phyloP scores from a whole-genome alignment of 2,113 vertebrate genomes.

The Etia nguti region DNA sequence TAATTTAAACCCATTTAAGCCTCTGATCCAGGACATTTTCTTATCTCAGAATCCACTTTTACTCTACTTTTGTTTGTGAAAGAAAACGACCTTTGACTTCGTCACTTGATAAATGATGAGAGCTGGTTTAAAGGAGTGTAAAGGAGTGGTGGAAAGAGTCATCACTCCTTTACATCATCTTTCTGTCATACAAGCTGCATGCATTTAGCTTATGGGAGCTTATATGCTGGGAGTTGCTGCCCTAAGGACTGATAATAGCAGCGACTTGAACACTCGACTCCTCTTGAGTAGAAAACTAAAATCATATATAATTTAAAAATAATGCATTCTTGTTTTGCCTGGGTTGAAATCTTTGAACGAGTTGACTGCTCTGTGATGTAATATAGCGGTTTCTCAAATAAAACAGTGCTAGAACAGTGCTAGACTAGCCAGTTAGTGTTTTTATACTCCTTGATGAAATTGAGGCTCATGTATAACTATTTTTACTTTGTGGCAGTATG shows the following conservation, averaged over 20 bases:
- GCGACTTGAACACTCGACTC: background rate
- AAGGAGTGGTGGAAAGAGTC: background rate
- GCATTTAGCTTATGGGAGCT: background rate
- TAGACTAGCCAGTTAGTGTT: background rate
- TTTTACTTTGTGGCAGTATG: background rate
- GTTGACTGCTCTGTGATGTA: background rate
- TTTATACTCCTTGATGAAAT: background rate
- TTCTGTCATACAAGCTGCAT: background rate
- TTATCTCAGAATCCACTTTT: background rate
- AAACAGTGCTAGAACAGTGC: fast-evolving
- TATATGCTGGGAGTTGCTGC: background rate
- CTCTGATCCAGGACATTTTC: background rate
- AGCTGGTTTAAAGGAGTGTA: background rate
- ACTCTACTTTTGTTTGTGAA: background rate
- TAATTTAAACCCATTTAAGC: background rate
- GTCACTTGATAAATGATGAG: background rate
- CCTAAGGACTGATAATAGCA: background rate
- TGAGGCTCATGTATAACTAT: background rate
- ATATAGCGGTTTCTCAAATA: background rate
- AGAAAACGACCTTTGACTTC: background rate
- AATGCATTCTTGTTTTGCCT: background rate
- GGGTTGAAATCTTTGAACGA: background rate
- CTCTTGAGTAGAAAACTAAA: background rate
- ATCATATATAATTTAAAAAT: background rate
- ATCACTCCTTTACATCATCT: background rate